Evolutionary conservation across 2,797 vertebrate species (phyloP), one percentile per base, ranked within the genome.

Genomic region (Etheostoma perlongum): DNA sequence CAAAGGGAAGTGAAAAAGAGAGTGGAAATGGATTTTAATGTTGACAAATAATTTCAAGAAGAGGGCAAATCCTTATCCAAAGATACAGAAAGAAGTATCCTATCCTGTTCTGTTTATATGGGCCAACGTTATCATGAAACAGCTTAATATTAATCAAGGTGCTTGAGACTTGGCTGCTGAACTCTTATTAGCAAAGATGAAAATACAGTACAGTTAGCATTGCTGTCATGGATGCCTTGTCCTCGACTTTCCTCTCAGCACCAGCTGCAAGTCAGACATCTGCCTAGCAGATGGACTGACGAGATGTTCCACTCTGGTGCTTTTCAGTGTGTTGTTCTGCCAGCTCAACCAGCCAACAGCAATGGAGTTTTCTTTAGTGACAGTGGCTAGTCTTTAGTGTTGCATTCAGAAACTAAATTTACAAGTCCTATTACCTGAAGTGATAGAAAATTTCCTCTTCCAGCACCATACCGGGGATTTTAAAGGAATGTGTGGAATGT

Each of bases 211-310:
- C 82, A 69, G 65, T 72, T 62, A 74, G 66, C 73, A 58, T 57
- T 9, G 46, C 73, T 78, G 21, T 62, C 63, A 67, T 60, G 54
- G 14, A 76, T 52, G 58, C 67, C 62, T 79, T 27, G 42, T 81
- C 61, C 60, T 68, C 79, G 30, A 85, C 76, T 76, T 54, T 86
- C 49, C 59, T 77, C 54, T 58, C 76, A 44, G 68, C 78, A 51
- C 68, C 71, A 77, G 74, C 83, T 85, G 86, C 67, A 78, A 63
- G 73, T 69, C 74, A 78, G 67, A 93, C 93, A 93, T 94, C 93
- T 95, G 95, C 83, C 77, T 11, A 25, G 66, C 93, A 94, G 86
- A 91, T 87, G 85, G 55, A 42, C 30, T 58, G 62, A 40, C 33
- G 10, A 76, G 40, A 84, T 49, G 60, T 67, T 85, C 36, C 19